Percentiles rank a stretch among this genome's conserved stretches.
Evolutionary conservation across 2,113 vertebrate species (phyloP).

Genomic region (Dinomys branickii): DNA sequence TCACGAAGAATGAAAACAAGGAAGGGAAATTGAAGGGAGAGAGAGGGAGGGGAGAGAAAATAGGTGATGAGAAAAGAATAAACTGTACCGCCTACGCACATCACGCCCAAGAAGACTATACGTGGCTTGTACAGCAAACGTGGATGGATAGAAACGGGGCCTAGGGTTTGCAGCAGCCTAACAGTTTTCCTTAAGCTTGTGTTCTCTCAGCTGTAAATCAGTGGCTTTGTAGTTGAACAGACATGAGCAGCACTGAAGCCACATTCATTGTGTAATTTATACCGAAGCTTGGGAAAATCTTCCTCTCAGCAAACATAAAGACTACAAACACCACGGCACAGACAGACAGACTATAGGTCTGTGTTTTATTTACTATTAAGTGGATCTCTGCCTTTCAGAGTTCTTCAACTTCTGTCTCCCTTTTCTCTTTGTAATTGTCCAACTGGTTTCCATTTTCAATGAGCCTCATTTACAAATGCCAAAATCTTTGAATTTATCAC

Average conservation of each 20-base stretch:
- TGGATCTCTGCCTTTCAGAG: neutral
- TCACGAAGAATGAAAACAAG: neutral
- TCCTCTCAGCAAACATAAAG: neutral
- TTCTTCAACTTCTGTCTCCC: neutral
- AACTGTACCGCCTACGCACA: neutral
- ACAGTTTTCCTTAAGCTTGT: neutral
- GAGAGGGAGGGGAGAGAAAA: neutral
- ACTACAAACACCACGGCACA: neutral
- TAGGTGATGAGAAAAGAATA: neutral
- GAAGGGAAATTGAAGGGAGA: neutral
- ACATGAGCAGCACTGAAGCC: too few relatives aligned
- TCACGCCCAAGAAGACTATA: neutral
- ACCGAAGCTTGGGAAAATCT: neutral
- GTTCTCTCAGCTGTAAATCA: neutral
- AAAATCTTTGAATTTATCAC: neutral
- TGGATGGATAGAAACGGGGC: neutral
- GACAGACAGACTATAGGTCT: neutral
- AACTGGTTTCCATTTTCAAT: neutral
- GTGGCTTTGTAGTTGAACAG: neutral
- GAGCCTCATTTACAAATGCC: neutral
- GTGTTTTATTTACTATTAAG: neutral
- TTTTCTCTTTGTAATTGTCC: neutral
- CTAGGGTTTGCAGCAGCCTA: neutral
- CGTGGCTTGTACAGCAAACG: accelerated
- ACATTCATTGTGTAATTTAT: neutral